phyloP scores from a whole-genome alignment of 2,888 invertebrate genomes.

The Acanthosepion esculentum region DNA sequence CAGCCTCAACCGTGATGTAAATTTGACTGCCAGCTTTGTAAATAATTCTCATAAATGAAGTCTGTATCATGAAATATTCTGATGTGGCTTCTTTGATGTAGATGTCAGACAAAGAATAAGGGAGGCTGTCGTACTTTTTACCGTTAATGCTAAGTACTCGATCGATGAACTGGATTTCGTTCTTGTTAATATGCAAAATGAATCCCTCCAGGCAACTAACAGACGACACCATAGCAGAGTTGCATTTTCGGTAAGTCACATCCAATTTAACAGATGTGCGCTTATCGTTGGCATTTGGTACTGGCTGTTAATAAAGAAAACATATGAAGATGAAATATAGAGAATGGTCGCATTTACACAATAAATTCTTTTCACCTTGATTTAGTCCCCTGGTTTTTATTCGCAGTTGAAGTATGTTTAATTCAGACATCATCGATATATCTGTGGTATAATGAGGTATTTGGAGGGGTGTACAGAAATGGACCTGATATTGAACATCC shows the following conservation, averaged over 20 bases:
- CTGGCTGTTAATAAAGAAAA: neutral
- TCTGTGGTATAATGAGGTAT: no score
- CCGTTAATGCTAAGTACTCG: slow-evolving; percentile 53
- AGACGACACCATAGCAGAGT: neutral
- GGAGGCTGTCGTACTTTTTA: neutral
- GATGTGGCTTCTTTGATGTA: slow-evolving; percentile 60
- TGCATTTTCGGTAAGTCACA: neutral
- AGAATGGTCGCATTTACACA: no score
- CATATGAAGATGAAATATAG: no score
- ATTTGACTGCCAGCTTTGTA: slow-evolving; percentile 34
- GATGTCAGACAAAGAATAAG: slow-evolving; percentile 44
- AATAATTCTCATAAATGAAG: slow-evolving; percentile 58
- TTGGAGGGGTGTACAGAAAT: no score
- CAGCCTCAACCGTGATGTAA: neutral
- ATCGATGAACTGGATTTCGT: slow-evolving; percentile 50
- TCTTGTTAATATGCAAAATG: slow-evolving; percentile 51
- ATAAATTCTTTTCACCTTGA: no score
- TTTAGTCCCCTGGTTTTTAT: no score
- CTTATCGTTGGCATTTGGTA: neutral
- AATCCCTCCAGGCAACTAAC: slow-evolving; percentile 53
- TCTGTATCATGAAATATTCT: slow-evolving; percentile 56
- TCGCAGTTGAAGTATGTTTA: no score
- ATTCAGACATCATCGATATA: no score
- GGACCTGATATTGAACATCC: no score
- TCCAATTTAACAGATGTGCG: slow-evolving; percentile 35